Evolutionary conservation across 2,888 invertebrate genomes (phyloP).

Genomic region (Gnatocerus cornutus): DNA sequence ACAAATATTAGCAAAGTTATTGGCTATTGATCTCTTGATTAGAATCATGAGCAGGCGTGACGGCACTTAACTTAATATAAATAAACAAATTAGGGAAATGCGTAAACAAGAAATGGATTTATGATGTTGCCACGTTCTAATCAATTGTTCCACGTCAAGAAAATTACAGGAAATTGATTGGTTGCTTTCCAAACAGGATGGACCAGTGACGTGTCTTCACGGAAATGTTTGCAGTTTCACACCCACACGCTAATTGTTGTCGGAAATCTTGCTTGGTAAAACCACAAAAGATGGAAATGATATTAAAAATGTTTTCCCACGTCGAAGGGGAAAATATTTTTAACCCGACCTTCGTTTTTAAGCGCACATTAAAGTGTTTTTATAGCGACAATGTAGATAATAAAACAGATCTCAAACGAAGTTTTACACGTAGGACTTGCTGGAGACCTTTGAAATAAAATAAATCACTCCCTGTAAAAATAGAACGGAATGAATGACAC

Average conservation of each 20-base stretch:
- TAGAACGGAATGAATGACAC: constrained; percentile 33
- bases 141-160: neutral
- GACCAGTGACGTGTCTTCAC: constrained; percentile 14
- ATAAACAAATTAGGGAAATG: constrained; percentile 20
- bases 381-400: constrained; percentile 29
- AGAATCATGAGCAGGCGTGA: constrained; percentile 1
- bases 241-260: constrained; percentile 31
- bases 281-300: neutral
- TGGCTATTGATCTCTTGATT: constrained; percentile 5
- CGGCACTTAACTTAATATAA: constrained; percentile 14
- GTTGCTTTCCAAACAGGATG: constrained; percentile 26
- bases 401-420: constrained; percentile 15
- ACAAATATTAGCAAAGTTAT: constrained; percentile 7
- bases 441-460: constrained; percentile 30
- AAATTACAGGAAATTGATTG: neutral
- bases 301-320: neutral
- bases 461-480: constrained; percentile 31
- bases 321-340: constrained; percentile 11
- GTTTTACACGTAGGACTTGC: constrained; percentile 19
- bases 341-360: constrained; percentile 30
- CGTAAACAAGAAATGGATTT: constrained; percentile 11
- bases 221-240: constrained; percentile 25
- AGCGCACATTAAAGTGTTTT: constrained; percentile 32
- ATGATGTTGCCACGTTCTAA: neutral
- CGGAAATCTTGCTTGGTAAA: neutral